phyloP scores from a whole-genome alignment of 1,140 invertebrate species.

The Potamilus streckersoni region DNA sequence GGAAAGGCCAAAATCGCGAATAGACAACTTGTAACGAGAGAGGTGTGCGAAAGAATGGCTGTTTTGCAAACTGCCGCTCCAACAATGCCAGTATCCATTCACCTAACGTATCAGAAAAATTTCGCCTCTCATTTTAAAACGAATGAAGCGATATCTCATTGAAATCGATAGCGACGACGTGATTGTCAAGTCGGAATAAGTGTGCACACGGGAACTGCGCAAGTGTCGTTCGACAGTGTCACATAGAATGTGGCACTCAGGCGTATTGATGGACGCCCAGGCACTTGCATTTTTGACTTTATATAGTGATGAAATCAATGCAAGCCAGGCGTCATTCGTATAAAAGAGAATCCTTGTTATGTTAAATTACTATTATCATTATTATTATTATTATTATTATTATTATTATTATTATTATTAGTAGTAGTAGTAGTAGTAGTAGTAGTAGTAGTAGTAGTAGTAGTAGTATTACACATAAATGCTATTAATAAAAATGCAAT shows the following conservation, averaged over 20 bases:
- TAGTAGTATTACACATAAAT: too few relatives aligned
- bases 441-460: too few relatives aligned
- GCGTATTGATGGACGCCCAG: background rate
- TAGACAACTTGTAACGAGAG: slow-evolving; percentile 30
- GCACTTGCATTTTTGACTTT: slow-evolving; percentile 1
- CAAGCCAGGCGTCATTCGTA: background rate
- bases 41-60: slow-evolving; percentile 36
- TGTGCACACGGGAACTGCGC: slow-evolving; percentile 13
- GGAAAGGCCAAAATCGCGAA: slow-evolving; percentile 20
- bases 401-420: too few relatives aligned
- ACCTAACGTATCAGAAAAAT: too few relatives aligned
- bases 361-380: background rate
- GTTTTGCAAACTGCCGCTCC: slow-evolving; percentile 36
- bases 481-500: too few relatives aligned
- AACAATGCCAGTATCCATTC: slow-evolving; percentile 18
- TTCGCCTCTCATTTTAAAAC: background rate
- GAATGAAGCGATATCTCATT: slow-evolving; percentile 68
- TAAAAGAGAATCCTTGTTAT: background rate
- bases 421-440: too few relatives aligned
- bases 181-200: slow-evolving; percentile 68
- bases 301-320: slow-evolving; percentile 8
- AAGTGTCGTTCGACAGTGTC: background rate
- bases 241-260: too few relatives aligned
- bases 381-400: background rate
- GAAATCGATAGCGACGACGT: slow-evolving; percentile 66